A percentile compares a stretch with the other conserved stretches of the same genome.
phyloP scores from a whole-genome alignment of 2,113 vertebrate species.

The Chloebia gouldiae region DNA sequence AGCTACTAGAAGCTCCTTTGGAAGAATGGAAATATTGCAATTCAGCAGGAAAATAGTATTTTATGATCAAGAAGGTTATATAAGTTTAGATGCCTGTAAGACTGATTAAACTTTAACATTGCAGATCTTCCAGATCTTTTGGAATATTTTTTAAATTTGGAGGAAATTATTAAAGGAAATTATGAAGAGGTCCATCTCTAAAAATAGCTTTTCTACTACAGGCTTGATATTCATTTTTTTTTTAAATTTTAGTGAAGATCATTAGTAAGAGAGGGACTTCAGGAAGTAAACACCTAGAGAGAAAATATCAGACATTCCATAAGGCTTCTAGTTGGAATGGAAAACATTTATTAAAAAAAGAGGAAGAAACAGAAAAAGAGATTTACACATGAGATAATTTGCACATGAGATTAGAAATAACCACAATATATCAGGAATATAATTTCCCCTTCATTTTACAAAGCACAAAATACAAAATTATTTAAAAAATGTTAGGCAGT shows the following conservation, averaged over 20 bases:
- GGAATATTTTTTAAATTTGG: background rate
- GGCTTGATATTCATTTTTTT: background rate
- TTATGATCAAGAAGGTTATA: background rate
- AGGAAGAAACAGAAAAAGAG: background rate
- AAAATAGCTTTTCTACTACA: background rate
- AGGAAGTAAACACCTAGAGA: background rate
- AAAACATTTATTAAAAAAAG: background rate
- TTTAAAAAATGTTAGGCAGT: background rate
- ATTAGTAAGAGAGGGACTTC: background rate
- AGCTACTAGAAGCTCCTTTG: background rate
- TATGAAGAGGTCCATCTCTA: background rate
- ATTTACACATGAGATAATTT: background rate
- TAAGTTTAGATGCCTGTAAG: background rate
- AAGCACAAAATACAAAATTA: background rate
- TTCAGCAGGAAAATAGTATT: background rate
- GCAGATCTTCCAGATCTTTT: background rate
- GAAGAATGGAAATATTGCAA: background rate
- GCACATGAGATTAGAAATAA: background rate
- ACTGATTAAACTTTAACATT: background rate
- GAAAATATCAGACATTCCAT: background rate
- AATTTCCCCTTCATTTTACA: background rate
- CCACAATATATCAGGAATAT: background rate
- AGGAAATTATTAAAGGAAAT: background rate
- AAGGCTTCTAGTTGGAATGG: background rate
- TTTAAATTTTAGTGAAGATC: background rate